A percentile compares a stretch with the other conserved stretches of the same genome.
phyloP scores from a whole-genome alignment of 1,140 invertebrate genomes.

The Ceratina japonica region DNA sequence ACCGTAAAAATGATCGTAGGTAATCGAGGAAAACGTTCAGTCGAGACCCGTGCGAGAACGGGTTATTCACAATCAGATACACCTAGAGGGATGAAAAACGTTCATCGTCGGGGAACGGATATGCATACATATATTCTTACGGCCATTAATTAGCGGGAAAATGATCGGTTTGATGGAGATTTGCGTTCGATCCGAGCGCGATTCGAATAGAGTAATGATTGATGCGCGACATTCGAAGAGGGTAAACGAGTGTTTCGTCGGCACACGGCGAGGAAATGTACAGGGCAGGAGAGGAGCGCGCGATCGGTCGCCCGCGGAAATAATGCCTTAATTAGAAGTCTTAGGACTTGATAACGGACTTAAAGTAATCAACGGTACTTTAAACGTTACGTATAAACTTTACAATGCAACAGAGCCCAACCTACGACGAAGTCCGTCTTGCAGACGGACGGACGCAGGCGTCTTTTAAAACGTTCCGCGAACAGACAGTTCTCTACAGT shows the following conservation, averaged over 20 bases:
- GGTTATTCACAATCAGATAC: no score
- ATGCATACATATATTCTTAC: no score
- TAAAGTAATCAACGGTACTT: constrained; percentile 71
- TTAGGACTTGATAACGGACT: constrained; percentile 69
- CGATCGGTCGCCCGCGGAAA: constrained; percentile 26
- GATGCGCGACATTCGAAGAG: constrained; percentile 63
- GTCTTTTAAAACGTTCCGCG: constrained; percentile 11
- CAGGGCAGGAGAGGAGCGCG: constrained; percentile 39
- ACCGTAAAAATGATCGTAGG: neutral
- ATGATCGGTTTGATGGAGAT: neutral
- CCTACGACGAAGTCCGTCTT: constrained; percentile 35
- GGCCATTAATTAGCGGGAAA: neutral
- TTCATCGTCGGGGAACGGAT: no score
- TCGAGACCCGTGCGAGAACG: neutral
- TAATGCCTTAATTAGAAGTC: constrained; percentile 62
- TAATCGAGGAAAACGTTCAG: neutral
- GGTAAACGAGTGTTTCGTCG: constrained; percentile 31
- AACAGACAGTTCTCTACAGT: neutral
- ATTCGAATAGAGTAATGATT: neutral
- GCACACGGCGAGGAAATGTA: constrained; percentile 44
- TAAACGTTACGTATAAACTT: constrained; percentile 72
- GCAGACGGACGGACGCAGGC: constrained; percentile 21
- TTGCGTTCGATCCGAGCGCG: neutral
- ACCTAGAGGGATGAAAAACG: no score
- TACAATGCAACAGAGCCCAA: constrained; percentile 72